These are phyloP conservation scores for Lagodon rhomboides DNA, from an alignment of 2,797 vertebrate species.

Conservation along the genomic window DNA sequence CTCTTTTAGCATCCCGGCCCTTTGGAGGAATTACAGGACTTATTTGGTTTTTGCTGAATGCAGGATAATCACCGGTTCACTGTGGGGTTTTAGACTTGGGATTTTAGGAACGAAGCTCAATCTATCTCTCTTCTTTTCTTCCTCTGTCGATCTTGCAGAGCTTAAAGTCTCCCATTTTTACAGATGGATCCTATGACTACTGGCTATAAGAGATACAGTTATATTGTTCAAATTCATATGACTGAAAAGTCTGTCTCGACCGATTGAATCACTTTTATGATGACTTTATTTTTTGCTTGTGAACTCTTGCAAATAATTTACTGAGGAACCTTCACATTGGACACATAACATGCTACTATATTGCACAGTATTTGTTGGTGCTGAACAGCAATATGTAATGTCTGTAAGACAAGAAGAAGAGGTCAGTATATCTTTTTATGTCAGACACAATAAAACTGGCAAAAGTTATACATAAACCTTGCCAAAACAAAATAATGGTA, in stretches of 20 bases:
- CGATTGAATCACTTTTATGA: background rate
- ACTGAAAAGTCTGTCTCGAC: background rate
- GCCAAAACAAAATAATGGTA: background rate
- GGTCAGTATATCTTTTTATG: background rate
- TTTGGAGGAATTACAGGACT: slow-evolving; percentile 81
- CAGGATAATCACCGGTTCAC: slow-evolving; percentile 75
- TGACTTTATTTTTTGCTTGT: background rate
- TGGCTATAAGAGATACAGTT: slow-evolving; percentile 1
- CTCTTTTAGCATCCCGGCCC: slow-evolving; percentile 75
- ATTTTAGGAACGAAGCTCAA: slow-evolving; percentile 49
- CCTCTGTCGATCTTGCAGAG: slow-evolving; percentile 40
- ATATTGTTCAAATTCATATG: background rate
- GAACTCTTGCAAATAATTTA: background rate
- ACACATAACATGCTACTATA: background rate
- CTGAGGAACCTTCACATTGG: background rate
- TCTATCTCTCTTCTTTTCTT: slow-evolving; percentile 44
- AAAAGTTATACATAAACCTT: background rate
- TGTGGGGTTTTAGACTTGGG: slow-evolving; percentile 57
- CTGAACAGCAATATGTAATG: background rate
- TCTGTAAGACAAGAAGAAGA: background rate
- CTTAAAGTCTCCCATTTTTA: slow-evolving; percentile 28
- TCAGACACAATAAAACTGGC: background rate
- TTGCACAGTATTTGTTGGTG: background rate
- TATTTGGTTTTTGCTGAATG: slow-evolving; percentile 79
- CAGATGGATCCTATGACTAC: slow-evolving; percentile 13